These are phyloP conservation scores for Amblyornis subalaris DNA, from an alignment of 2,113 vertebrate species.

Conservation along the genomic window DNA sequence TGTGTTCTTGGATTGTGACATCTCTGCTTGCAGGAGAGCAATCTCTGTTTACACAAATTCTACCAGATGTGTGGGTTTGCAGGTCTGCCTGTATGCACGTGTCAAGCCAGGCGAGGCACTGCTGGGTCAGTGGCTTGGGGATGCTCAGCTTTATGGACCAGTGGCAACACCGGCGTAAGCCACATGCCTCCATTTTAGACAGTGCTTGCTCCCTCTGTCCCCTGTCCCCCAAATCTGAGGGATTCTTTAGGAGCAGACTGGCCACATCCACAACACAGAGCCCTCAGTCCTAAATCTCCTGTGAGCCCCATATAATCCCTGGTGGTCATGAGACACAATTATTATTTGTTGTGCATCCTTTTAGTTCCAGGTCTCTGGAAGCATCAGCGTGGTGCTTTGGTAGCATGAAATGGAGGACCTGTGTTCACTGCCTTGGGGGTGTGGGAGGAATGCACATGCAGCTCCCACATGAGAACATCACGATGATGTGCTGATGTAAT, in stretches of 20 bases:
- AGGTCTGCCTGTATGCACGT: not conserved
- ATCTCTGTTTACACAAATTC: not conserved
- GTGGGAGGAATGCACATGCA: not conserved
- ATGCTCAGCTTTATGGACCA: not conserved
- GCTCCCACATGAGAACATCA: not conserved
- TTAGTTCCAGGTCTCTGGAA: not conserved
- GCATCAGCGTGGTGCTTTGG: not conserved
- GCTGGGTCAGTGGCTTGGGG: not conserved
- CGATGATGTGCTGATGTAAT: accelerated
- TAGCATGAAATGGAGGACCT: not conserved
- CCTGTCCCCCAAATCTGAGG: not conserved
- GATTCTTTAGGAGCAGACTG: not conserved
- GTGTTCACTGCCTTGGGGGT: not conserved
- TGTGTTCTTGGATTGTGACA: accelerated
- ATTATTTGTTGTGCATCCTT: not conserved
- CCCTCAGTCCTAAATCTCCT: not conserved
- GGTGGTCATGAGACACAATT: not conserved
- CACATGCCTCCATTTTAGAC: not conserved
- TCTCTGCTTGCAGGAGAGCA: not conserved
- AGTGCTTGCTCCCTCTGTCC: not conserved
- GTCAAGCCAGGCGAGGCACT: accelerated
- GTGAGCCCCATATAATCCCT: not conserved
- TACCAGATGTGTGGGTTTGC: not conserved
- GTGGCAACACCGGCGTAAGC: not conserved
- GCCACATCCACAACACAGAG: not conserved